Conservation (phyloP, 23 tunicate genomes). For the Botrylloides violaceus region DNA sequence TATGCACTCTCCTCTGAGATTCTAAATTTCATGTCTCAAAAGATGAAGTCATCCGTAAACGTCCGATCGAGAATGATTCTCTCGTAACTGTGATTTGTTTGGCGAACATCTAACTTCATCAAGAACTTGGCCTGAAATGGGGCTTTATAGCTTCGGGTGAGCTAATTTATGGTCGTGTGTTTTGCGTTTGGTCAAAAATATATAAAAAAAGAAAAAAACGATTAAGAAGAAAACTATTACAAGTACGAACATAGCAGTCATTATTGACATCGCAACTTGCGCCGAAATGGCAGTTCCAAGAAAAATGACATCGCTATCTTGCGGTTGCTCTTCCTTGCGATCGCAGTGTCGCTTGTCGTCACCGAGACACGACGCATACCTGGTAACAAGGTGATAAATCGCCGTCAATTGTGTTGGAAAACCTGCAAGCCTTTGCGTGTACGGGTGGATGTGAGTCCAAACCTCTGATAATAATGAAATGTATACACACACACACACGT, state of each 20-base stretch:
- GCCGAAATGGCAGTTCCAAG: not conserved
- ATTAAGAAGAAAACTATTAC: not conserved
- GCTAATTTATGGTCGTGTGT: not conserved
- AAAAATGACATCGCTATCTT: not conserved
- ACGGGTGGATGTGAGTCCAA: not conserved
- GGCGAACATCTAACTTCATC: too few relatives aligned
- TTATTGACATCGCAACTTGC: not conserved
- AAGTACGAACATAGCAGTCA: not conserved
- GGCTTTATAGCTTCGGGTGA: not conserved
- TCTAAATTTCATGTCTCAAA: too few relatives aligned
- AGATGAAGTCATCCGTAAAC: too few relatives aligned
- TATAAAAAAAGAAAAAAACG: not conserved
- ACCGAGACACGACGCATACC: conserved; percentile 87
- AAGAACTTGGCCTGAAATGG: too few relatives aligned
- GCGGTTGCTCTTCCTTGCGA: not conserved
- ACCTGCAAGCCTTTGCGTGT: not conserved
- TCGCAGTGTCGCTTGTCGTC: conserved; percentile 44
- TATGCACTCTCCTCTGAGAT: too few relatives aligned
- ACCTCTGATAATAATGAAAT: not conserved
- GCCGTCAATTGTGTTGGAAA: too few relatives aligned
- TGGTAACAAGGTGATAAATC: conserved; percentile 16
- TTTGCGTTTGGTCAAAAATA: not conserved
- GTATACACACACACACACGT: too few relatives aligned
- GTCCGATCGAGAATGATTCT: too few relatives aligned
- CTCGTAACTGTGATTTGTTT: too few relatives aligned